Evolutionary conservation across 1,140 invertebrate genomes (phyloP), one percentile per base, ranked within the genome.

Genomic region (Lasioglossum albipes): DNA sequence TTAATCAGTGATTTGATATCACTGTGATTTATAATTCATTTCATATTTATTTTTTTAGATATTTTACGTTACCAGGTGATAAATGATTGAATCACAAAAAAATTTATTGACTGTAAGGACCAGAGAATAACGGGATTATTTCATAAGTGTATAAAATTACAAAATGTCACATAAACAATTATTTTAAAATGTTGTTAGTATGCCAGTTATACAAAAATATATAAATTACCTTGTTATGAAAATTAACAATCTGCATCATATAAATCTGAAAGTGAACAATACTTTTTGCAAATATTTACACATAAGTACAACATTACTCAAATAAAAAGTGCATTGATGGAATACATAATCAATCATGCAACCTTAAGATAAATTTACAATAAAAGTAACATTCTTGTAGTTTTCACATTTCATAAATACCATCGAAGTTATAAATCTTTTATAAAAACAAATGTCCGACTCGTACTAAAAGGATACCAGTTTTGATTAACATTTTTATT

Each of bases 281-380:
- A 85, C 70, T 75, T 81, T 54, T 82, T 84, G 62, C 69, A 83
- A 81, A 36, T 42, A 84, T 73, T 78, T 81, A 77, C 76, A 72
- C 66, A 83, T 75, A 78, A 69, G 12, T 79, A 79, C 76, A 54
- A n/a, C 57, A 78, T 54, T 83, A 81, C 69, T 66, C 49, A 68
- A 36, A 13, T 31, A 54, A 75, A 54, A 59, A 62, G 75, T 36
- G 10, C n/a, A 52, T 71, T 64, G 36, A 70, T 65, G 54, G 31
- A 74, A 68, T 73, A 64, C 62, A 13, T 80, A 83, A 52, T 81
- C 59, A 83, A 52, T 81, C 59, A 22, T 75, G 42, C 27, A 85
- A 84, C 75, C 22, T 64, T 76, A 67, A 76, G 45, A 61, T 49
- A 41, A 81, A 59, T 31, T 59, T 61, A 57, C 71, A 77, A 70